Base-by-base conservation (phyloP, 2,888 invertebrate species). In the Uloborus plumipes region DNA sequence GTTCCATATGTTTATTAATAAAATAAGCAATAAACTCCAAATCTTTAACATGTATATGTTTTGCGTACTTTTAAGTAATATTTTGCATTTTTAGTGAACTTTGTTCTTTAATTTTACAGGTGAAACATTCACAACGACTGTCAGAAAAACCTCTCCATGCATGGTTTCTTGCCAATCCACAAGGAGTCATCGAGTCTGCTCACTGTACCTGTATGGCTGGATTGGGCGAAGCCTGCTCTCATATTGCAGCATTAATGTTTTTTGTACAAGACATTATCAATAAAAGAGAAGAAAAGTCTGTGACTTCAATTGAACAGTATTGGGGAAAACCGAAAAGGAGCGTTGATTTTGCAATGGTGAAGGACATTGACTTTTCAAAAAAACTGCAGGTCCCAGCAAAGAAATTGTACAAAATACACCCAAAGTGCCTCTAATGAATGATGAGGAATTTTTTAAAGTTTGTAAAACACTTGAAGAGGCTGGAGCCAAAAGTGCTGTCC, bases 201-300 rank as follows among this genome's bases (percentile, higher is more conserved):
- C 75, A 75, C 58, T 75, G 55, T 26, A 66, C 65, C 14, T 75
- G 75, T 15, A 75, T 75, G 66, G 75, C 65, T 53, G 75, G 65
- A 26, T 20, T 75, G 1, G 67, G 66, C 15, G 75, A 75, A 39
- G 16, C 53, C 20, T 75, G 55, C 58, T 58, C 66, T 3, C 66
- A 58, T 66, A 58, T 66, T 39, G 58, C 55, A 20, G 66, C 66
- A 26, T n/a, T n/a, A n/a, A n/a, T n/a, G n/a, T n/a, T n/a, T n/a
- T n/a, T n/a, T n/a, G n/a, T n/a, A n/a, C n/a, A 53, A 18, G n/a
- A 69, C 16, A 15, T 16, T 15, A 22, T 55, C 0, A n/a, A 11
- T 9, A 53, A 53, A 9, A 39, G 18, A 67, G n/a, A n/a, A 67
- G 39, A 69, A n/a, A 31, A 26, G 0, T 69, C 69, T 18, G 31